A percentile compares a stretch with the other conserved stretches of the same genome.
Evolutionary conservation across 2,888 invertebrate species (phyloP).

Genomic region (Tetranychus piercei): DNA sequence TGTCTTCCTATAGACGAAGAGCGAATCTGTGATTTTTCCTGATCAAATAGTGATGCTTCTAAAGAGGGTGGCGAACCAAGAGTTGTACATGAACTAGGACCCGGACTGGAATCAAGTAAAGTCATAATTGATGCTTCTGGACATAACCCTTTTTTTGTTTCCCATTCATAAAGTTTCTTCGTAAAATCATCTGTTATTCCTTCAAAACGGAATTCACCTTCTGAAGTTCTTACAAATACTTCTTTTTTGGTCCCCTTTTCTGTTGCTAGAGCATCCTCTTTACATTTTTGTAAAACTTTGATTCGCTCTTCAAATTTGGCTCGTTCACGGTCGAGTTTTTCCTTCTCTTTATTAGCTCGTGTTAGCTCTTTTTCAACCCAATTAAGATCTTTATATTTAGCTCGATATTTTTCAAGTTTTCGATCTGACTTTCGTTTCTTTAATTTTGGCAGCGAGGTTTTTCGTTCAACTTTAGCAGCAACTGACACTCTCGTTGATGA

Average conservation of each 20-base stretch:
- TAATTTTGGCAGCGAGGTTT: slow-evolving; percentile 5
- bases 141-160: slow-evolving; percentile 63
- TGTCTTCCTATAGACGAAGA: too few relatives aligned
- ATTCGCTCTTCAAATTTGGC: slow-evolving; percentile 47
- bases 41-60: too few relatives aligned
- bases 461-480: not conserved
- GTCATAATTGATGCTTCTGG: slow-evolving; percentile 70
- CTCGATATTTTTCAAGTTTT: slow-evolving; percentile 29
- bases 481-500: not conserved
- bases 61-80: too few relatives aligned
- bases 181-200: slow-evolving; percentile 74
- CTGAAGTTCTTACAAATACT: slow-evolving; percentile 60
- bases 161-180: slow-evolving; percentile 74
- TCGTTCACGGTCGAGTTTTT: slow-evolving; percentile 42
- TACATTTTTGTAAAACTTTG: slow-evolving; percentile 43
- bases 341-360: slow-evolving; percentile 44
- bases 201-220: slow-evolving; percentile 63
- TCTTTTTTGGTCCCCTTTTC: slow-evolving; percentile 39
- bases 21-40: too few relatives aligned
- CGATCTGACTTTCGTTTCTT: not conserved
- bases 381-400: slow-evolving; percentile 35
- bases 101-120: slow-evolving; percentile 41
- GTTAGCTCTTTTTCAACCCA: slow-evolving; percentile 43
- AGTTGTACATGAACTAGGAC: not conserved
- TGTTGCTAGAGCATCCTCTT: slow-evolving; percentile 39